A percentile compares a stretch with the other conserved stretches of the same genome.
Evolutionary conservation across 1,140 invertebrate species (phyloP).

Genomic region (Bombus pyrosoma): DNA sequence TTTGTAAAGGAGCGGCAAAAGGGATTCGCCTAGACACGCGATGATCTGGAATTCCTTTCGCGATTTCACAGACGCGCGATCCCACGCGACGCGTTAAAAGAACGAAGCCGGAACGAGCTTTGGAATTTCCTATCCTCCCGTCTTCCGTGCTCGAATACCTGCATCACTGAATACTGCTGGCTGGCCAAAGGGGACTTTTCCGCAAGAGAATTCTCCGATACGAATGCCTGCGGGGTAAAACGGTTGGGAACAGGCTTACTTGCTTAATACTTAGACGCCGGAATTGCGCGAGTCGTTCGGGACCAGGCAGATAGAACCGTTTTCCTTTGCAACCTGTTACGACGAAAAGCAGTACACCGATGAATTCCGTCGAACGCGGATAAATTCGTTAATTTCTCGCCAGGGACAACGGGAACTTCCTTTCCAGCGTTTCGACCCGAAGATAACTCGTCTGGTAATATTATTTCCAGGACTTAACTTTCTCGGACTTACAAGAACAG

Average conservation of each 20-base stretch:
- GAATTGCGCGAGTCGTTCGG: constrained; percentile 35
- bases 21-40: constrained; percentile 30
- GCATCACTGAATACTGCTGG: constrained; percentile 47
- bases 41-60: constrained; percentile 36
- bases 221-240: constrained; percentile 53
- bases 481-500: background rate
- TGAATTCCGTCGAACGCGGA: constrained; percentile 30
- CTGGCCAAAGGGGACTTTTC: constrained; percentile 58
- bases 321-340: constrained; percentile 55
- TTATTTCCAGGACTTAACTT: constrained; percentile 4
- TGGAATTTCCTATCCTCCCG: constrained; percentile 59
- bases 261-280: constrained; percentile 51
- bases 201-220: constrained; percentile 63
- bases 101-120: constrained; percentile 24
- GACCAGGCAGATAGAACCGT: no score
- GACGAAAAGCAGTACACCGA: constrained; percentile 16
- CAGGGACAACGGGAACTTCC: constrained; percentile 1
- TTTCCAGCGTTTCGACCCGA: background rate
- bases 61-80: constrained; percentile 60
- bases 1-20: background rate
- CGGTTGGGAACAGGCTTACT: constrained; percentile 32
- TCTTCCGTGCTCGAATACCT: constrained; percentile 41
- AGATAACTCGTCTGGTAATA: constrained; percentile 27
- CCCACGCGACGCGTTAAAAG: constrained; percentile 42
- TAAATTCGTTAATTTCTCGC: constrained; percentile 58